A percentile compares a stretch with the other conserved stretches of the same genome.
Conservation (phyloP, 2,888 invertebrate species). For the Plagiodera versicolora region DNA sequence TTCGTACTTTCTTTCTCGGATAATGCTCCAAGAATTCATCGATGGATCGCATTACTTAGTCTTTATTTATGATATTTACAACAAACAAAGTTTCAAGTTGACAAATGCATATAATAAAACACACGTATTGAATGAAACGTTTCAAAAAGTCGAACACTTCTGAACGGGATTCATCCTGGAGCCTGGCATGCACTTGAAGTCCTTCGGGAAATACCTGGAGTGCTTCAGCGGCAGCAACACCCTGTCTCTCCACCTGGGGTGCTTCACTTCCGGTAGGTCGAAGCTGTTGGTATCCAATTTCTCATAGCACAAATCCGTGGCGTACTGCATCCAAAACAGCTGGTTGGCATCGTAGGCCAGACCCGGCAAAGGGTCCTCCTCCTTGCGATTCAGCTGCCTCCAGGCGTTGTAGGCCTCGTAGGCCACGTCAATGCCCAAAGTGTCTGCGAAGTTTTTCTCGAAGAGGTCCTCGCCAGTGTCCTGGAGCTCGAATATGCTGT, state of each 20-base stretch:
- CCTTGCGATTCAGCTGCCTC: neutral
- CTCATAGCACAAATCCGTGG: neutral
- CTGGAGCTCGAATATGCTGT: neutral
- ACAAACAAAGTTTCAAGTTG: neutral
- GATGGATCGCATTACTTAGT: neutral
- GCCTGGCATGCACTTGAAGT: constrained; percentile 11
- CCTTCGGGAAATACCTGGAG: constrained; percentile 1
- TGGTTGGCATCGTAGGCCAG: neutral
- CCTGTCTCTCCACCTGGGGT: neutral
- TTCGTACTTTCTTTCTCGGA: constrained; percentile 7
- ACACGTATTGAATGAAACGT: neutral
- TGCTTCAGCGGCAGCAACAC: neutral
- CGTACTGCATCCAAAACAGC: constrained; percentile 7
- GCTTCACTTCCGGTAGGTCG: neutral
- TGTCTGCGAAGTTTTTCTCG: constrained; percentile 3
- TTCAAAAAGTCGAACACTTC: constrained; percentile 4
- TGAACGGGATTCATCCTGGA: constrained; percentile 4
- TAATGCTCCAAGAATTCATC: neutral
- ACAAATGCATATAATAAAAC: neutral
- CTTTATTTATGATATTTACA: neutral
- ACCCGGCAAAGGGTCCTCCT: constrained; percentile 5
- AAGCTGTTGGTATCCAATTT: neutral
- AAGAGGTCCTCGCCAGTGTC: neutral
- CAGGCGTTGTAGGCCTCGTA: constrained; percentile 8
- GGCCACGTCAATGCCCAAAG: constrained; percentile 3